Percentiles rank a stretch among this genome's conserved stretches.
These are phyloP conservation scores for Melinaea marsaeus DNA, from an alignment of 2,888 invertebrate species.

Conservation along the genomic window DNA sequence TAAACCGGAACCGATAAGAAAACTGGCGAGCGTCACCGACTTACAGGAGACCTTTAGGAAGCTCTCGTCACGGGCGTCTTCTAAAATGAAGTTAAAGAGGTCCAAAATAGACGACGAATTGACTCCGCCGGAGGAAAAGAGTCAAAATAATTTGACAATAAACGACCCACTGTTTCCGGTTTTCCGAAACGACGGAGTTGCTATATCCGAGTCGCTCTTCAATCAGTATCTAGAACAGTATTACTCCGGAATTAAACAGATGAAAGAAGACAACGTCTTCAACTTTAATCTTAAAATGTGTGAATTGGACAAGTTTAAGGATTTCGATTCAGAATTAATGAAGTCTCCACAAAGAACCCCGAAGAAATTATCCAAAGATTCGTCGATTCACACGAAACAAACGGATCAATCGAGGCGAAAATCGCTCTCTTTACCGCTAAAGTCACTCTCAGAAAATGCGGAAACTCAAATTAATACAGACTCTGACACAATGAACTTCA, in stretches of 20 bases:
- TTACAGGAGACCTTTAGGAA: slow-evolving; percentile 79
- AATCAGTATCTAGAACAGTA: slow-evolving; percentile 83
- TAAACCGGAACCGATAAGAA: slow-evolving; percentile 67
- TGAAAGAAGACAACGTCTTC: slow-evolving; percentile 68
- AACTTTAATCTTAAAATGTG: slow-evolving; percentile 59
- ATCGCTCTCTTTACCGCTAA: slow-evolving; percentile 84
- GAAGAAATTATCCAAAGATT: slow-evolving; percentile 61
- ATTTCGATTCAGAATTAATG: slow-evolving; percentile 68
- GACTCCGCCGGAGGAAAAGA: slow-evolving; percentile 57
- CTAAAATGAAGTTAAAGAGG: slow-evolving; percentile 72
- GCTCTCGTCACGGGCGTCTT: slow-evolving; percentile 75
- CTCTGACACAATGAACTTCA: slow-evolving; percentile 58
- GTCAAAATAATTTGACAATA: slow-evolving; percentile 81
- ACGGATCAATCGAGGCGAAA: slow-evolving; percentile 69
- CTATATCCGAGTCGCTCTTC: slow-evolving; percentile 84
- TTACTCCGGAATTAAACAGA: slow-evolving; percentile 74
- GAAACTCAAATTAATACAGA: slow-evolving; percentile 58
- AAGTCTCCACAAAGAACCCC: slow-evolving; percentile 67
- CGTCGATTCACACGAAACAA: slow-evolving; percentile 45
- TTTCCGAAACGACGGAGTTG: slow-evolving; percentile 84
- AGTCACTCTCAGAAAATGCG: slow-evolving; percentile 77
- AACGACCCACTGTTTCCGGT: slow-evolving; percentile 88
- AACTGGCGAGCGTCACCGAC: slow-evolving; percentile 79
- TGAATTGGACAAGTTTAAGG: slow-evolving; percentile 68
- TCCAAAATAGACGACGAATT: slow-evolving; percentile 49